Evolutionary conservation across 2,113 vertebrate genomes (phyloP), one percentile per base, ranked within the genome.

Genomic region (Grammomys surdaster): DNA sequence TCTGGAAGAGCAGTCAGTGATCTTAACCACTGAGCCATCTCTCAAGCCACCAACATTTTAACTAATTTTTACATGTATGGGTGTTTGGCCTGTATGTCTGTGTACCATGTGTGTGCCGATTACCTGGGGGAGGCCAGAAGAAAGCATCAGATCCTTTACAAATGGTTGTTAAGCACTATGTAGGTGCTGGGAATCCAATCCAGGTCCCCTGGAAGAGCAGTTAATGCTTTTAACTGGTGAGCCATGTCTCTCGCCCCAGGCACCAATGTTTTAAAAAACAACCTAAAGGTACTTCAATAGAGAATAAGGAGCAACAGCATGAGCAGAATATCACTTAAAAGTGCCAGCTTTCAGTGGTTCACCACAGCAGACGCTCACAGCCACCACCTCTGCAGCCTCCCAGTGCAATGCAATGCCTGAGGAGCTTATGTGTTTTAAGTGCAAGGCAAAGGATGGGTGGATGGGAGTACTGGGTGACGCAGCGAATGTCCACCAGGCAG

Each of bases 271-370:
- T 81, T 58, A 82, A 58, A 60, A 60, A 28, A 63, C 81, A 63
- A 84, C 13, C 56, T 60, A 40, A 60, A 82, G 12, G 84, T 24
- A 20, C 31, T 87, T 70, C 69, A 70, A 24, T 51, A 51, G 84
- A 51, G 84, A 87, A 51, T n/a, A 88, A 56, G 4, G 7, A 73
- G 48, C 28, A 46, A 31, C 26, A 43, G 26, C 70, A 40, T 75
- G 54, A 40, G n/a, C 28, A 58, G 9, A 7, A 17, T 7, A 2
- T 12, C 63, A 22, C 4, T 14, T 9, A 8, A 48, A 20, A 86
- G 43, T 33, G 19, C 36, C 28, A 0, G 4, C 33, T 28, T 14
- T 16, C 3, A 5, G 22, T 0, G 1, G 40, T 0, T 51, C 3
- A 2, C 11, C 17, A 11, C 0, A 8, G 65, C 60, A 22, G 60